Percentiles rank a stretch among this genome's conserved stretches.
Evolutionary conservation across 2,113 vertebrate species (phyloP).

Genomic region (Bombycilla garrulus): DNA sequence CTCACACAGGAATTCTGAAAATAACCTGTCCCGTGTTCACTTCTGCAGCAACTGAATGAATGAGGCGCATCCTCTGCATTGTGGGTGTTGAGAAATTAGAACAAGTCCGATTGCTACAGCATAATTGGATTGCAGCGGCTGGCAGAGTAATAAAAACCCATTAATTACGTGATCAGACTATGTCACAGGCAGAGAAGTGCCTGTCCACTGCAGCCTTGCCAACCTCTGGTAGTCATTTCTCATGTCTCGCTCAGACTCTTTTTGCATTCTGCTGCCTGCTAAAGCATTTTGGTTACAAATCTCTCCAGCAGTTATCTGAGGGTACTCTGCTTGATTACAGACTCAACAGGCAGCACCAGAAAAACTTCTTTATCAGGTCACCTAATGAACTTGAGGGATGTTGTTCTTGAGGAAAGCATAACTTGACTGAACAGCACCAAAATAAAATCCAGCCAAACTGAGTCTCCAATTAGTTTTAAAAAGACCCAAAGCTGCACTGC

Average conservation of each 20-base stretch:
- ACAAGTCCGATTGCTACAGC: neutral
- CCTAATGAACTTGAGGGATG: neutral
- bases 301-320: neutral
- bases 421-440: neutral
- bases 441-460: neutral
- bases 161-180: neutral
- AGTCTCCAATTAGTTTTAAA: neutral
- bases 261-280: neutral
- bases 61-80: neutral
- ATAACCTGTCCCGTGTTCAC: neutral
- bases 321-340: neutral
- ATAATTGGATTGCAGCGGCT: neutral
- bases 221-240: neutral
- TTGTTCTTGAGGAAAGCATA: neutral
- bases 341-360: neutral
- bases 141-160: neutral
- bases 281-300: neutral
- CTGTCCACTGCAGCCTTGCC: neutral
- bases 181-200: neutral
- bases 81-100: neutral
- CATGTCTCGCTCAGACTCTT: neutral
- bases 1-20: neutral
- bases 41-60: neutral
- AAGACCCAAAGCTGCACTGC: constrained; percentile 3
- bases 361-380: neutral